Conservation (phyloP, 2,113 vertebrate species). For the Pseudonaja textilis region DNA sequence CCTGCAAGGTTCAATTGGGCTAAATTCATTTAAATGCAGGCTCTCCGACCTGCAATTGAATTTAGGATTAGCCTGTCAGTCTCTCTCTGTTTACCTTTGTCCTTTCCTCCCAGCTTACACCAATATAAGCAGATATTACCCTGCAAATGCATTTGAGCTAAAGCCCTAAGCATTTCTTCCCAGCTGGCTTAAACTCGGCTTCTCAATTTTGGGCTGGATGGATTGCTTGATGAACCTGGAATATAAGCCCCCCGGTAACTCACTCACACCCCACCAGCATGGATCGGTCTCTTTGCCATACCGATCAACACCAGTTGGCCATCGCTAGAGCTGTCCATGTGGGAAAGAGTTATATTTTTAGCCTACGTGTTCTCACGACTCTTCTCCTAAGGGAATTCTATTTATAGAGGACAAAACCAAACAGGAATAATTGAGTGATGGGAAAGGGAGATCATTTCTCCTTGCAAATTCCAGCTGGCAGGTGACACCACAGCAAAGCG, state of each 20-base stretch:
- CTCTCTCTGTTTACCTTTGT: too few species aligned
- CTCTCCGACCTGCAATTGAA: background rate
- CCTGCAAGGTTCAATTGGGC: background rate
- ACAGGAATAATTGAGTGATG: slow-evolving; percentile 9
- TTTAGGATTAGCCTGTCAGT: too few species aligned
- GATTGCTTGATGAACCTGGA: background rate
- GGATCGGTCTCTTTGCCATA: background rate
- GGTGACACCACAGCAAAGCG: background rate
- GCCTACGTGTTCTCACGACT: slow-evolving; percentile 41
- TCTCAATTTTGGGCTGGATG: background rate
- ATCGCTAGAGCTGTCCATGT: background rate
- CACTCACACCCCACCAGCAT: background rate
- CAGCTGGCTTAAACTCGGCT: background rate
- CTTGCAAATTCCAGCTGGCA: background rate
- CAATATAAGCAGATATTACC: background rate
- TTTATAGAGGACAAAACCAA: slow-evolving; percentile 48
- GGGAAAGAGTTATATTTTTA: slow-evolving; percentile 51
- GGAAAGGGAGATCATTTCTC: background rate
- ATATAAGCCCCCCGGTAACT: background rate
- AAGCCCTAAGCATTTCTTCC: background rate
- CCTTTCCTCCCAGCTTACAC: background rate
- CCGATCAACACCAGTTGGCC: background rate
- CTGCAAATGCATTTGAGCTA: background rate
- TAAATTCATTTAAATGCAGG: background rate
- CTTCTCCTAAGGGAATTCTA: slow-evolving; percentile 37